Conservation (phyloP, 2,113 vertebrate genomes). For the Enhydra lutris region DNA sequence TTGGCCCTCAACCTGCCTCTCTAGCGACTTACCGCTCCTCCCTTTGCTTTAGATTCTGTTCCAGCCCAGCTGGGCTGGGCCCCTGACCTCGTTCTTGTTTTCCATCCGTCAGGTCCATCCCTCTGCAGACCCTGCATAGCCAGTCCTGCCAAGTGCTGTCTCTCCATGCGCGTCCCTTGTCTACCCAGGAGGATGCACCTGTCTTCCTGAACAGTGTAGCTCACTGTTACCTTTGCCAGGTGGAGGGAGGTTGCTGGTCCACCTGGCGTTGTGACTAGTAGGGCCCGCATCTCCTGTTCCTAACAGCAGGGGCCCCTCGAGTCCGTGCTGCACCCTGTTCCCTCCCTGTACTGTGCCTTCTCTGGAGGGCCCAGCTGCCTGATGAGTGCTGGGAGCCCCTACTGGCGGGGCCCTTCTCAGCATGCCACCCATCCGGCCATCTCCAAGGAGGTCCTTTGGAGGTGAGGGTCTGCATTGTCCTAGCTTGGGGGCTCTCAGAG, state of each 20-base stretch:
- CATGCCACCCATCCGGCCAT: background rate
- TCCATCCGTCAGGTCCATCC: background rate
- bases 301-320: background rate
- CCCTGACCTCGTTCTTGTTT: background rate
- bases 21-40: background rate
- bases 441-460: rapidly evolving
- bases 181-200: background rate
- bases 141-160: background rate
- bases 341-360: background rate
- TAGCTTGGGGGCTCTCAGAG: background rate
- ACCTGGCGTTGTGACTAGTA: background rate
- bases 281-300: background rate
- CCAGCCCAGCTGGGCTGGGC: background rate
- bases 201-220: background rate
- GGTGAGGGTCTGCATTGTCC: background rate
- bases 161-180: background rate
- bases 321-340: background rate
- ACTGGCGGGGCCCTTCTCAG: background rate
- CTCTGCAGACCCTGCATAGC: background rate
- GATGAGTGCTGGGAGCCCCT: background rate
- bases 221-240: background rate
- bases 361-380: background rate
- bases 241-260: background rate
- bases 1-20: background rate
- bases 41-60: background rate